phyloP scores from a whole-genome alignment of 2,888 invertebrate species.

The Phaedon cochleariae region DNA sequence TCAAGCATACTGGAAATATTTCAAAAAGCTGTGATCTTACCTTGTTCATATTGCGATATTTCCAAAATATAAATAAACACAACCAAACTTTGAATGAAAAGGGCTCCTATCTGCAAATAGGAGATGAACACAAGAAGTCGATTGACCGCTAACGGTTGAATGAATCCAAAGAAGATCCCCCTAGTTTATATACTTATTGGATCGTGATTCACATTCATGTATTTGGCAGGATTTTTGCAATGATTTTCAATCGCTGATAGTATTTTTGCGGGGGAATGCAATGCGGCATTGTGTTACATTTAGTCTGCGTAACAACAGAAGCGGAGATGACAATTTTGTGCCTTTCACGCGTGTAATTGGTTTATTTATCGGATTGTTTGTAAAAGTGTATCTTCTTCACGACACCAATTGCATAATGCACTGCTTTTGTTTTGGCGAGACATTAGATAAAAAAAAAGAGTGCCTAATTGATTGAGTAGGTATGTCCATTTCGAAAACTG shows the following conservation, averaged over 20 bases:
- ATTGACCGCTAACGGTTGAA: constrained; percentile 47
- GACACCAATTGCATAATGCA: constrained; percentile 53
- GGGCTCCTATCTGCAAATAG: constrained; percentile 20
- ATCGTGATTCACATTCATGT: constrained; percentile 61
- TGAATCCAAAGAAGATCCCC: constrained; percentile 50
- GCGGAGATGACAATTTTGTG: constrained; percentile 36
- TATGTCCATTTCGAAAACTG: too few species aligned
- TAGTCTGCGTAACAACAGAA: constrained; percentile 33
- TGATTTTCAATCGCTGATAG: constrained; percentile 53
- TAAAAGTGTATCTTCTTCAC: constrained; percentile 57
- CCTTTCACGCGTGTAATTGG: constrained; percentile 55
- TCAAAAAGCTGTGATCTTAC: constrained; percentile 28
- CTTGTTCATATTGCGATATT: constrained; percentile 39
- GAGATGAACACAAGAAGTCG: not conserved
- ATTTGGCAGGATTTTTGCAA: constrained; percentile 58
- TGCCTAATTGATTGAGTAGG: too few species aligned
- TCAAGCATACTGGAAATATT: too few species aligned
- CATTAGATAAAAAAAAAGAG: too few species aligned
- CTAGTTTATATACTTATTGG: constrained; percentile 58
- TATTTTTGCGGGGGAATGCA: constrained; percentile 51
- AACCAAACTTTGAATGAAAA: constrained; percentile 27
- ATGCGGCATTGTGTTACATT: constrained; percentile 42
- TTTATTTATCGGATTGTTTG: constrained; percentile 56
- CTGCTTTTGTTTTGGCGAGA: constrained; percentile 32
- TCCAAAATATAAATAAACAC: constrained; percentile 2